Conservation (phyloP, 1,140 invertebrate species). For the Colletes gigas region DNA sequence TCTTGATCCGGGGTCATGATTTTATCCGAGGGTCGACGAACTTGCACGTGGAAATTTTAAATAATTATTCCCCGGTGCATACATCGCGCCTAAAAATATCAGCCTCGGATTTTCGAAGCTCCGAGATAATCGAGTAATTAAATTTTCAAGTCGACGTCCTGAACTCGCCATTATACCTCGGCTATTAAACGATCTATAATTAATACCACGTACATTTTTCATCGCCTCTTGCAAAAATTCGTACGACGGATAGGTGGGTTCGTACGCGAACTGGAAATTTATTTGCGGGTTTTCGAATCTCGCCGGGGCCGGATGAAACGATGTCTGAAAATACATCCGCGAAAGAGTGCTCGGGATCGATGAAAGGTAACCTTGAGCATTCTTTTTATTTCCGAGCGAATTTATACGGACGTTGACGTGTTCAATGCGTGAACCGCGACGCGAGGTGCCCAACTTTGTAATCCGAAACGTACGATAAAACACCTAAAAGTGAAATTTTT, state of each 20-base stretch:
- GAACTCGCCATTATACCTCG: no score
- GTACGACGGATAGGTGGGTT: neutral
- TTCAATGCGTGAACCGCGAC: neutral
- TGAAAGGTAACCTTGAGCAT: neutral
- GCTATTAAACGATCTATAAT: no score
- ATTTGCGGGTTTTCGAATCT: neutral
- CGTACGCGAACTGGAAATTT: constrained; percentile 1
- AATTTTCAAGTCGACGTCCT: no score
- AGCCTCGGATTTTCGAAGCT: no score
- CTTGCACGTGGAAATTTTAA: no score
- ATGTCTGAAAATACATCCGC: neutral
- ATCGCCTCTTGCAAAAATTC: no score
- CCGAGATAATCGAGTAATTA: no score
- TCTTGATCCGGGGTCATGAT: no score
- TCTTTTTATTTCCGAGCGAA: neutral
- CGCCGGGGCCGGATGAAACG: neutral
- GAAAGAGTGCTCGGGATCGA: neutral
- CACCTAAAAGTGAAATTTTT: neutral
- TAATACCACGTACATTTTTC: no score
- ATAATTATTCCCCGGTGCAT: no score
- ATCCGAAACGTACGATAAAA: neutral
- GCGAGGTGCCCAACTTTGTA: neutral
- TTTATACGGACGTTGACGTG: neutral
- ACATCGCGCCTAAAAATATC: no score
- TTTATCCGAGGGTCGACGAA: no score